These are phyloP conservation scores for Thelaira solivaga DNA, from an alignment of 2,888 invertebrate genomes.

Conservation along the genomic window DNA sequence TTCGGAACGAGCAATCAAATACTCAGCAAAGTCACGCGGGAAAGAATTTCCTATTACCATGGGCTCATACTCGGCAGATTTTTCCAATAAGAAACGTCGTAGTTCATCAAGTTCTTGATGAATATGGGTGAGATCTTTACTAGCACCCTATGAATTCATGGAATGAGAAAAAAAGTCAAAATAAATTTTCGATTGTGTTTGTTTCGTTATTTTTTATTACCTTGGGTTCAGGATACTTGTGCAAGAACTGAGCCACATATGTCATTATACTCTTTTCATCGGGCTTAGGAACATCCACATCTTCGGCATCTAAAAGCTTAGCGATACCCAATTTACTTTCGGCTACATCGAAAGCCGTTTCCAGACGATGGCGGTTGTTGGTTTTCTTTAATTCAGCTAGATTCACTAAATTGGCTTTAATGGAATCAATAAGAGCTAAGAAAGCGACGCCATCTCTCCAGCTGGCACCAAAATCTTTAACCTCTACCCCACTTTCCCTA, in stretches of 20 bases:
- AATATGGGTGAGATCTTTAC: slow-evolving; percentile 85
- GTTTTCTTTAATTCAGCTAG: slow-evolving; percentile 86
- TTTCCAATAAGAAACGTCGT: slow-evolving; percentile 88
- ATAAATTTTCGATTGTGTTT: too few relatives aligned
- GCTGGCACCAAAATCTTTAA: slow-evolving; percentile 95
- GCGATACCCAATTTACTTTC: slow-evolving; percentile 94
- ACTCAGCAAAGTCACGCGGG: slow-evolving; percentile 89
- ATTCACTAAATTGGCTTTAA: slow-evolving; percentile 94
- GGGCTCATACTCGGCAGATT: slow-evolving; percentile 86
- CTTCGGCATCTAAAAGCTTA: slow-evolving; percentile 94
- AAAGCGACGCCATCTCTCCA: slow-evolving; percentile 98
- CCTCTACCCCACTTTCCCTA: slow-evolving; percentile 91
- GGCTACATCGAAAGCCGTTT: slow-evolving; percentile 95
- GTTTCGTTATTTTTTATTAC: slow-evolving; percentile 77
- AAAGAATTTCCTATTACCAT: slow-evolving; percentile 86
- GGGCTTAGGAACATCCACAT: slow-evolving; percentile 96
- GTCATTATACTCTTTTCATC: slow-evolving; percentile 99
- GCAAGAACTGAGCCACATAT: slow-evolving; percentile 97
- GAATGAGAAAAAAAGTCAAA: neutral
- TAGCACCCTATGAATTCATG: slow-evolving; percentile 79
- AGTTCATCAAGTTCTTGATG: slow-evolving; percentile 90
- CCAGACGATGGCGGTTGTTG: slow-evolving; percentile 89
- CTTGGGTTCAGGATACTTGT: slow-evolving; percentile 94
- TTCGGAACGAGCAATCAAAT: slow-evolving; percentile 84
- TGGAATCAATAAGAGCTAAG: slow-evolving; percentile 95